Base-by-base conservation (phyloP, 2,888 invertebrate genomes). In the Pyrochroa serraticornis region DNA sequence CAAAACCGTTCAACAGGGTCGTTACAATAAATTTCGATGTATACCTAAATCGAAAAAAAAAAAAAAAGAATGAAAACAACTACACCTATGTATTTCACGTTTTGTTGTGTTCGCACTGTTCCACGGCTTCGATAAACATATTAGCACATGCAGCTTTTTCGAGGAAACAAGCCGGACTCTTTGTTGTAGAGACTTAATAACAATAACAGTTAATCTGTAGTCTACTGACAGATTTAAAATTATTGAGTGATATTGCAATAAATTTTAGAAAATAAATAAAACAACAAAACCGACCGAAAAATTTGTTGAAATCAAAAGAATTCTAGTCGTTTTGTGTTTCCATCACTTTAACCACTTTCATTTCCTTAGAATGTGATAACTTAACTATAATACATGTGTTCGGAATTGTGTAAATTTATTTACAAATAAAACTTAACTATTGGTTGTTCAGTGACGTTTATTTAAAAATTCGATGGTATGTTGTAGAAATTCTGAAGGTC, bases 401-500 rank as follows among this genome's bases (percentile, higher is more conserved):
- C 54, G 41, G 43, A 48, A 48, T 37, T 48, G 48, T 55, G 44
- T 52, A 49, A 51, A 52, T 47, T 52, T 52, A 58, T 47, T 52
- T 52, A 58, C 38, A 52, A 49, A n/a, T n/a, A n/a, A n/a, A n/a
- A 47, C 51, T 47, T 47, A 46, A 45, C 39, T 13, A 47, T 10
- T 47, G 14, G 44, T n/a, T 44, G 41, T 41, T 50, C 30, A 43
- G 35, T 36, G 14, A 36, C 43, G 8, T 55, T 51, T 66, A 63
- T 82, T 82, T 62, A 91, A 76, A 78, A 91, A 92, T 64, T 83
- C 82, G 65, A 85, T 80, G 33, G 87, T 81, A 46, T 82, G 68
- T 45, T 87, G 83, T 14, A 93, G 76, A 77, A 95, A 94, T 63
- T 89, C 87, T 6, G 82, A 79, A 1, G 97, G 95, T 75, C 95